These are phyloP conservation scores for Cercocebus atys DNA, from an alignment of 2,113 vertebrate species.

Conservation along the genomic window DNA sequence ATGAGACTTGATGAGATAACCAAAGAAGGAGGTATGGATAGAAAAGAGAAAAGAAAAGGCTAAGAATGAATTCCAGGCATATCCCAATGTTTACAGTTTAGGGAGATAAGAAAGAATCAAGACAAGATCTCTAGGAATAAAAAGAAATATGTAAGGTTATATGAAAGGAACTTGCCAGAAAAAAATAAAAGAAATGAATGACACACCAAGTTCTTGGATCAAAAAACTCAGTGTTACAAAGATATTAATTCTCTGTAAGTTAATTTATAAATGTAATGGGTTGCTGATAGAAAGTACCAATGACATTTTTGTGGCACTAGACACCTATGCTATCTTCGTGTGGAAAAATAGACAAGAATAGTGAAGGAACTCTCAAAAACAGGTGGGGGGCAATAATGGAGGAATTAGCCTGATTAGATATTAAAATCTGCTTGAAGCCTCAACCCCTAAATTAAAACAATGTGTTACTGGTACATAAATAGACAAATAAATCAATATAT, in stretches of 20 bases:
- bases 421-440: background rate
- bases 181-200: conserved; percentile 18
- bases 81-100: background rate
- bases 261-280: conserved; percentile 42
- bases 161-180: background rate
- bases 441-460: background rate
- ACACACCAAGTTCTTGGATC: background rate
- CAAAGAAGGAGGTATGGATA: background rate
- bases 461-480: background rate
- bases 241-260: background rate
- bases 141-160: conserved; percentile 1
- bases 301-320: background rate
- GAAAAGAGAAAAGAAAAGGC: background rate
- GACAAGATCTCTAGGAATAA: background rate
- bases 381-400: background rate
- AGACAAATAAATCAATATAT: background rate
- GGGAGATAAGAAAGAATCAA: background rate
- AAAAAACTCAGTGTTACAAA: background rate
- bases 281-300: conserved; percentile 27
- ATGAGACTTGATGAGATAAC: background rate
- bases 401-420: background rate
- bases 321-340: background rate
- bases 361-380: background rate
- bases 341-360: conserved; percentile 2
- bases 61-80: background rate